Base-by-base conservation (phyloP, 1,140 invertebrate genomes). In the Semibalanus balanoides region DNA sequence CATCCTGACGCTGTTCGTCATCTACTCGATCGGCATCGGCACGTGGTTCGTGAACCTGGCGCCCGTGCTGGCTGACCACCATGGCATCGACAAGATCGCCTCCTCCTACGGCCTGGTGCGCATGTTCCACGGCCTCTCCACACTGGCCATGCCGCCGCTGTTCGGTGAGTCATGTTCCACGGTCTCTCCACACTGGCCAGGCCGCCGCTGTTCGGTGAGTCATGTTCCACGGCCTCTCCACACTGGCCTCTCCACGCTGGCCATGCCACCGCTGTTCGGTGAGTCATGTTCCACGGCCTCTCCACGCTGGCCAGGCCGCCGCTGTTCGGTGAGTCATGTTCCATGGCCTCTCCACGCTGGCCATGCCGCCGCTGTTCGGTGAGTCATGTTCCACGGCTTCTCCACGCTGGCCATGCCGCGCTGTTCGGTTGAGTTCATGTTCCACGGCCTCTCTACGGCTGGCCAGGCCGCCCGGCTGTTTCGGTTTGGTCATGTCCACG, bases 1-100 rank as follows among this genome's bases (percentile, higher is more conserved):
- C 0, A 82, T 91, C 17, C 88, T 88, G 31, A 83, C 85, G 76
- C 85, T 84, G 7, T 82, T 88, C 77, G 88, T 88, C 30, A 86
- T 88, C 73, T 91, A 90, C 79, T 90, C 90, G 0, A 80, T 91
- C 0, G 90, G 89, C 78, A 85, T 91, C 43, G 90, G 90, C 9
- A 89, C 89, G 80, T 92, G 90, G 90, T 91, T 91, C 81, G 86
- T 91, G 5, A 81, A 91, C 43, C 89, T 91, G 77, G 90, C 90
- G 0, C 89, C 91, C 28, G 83, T 92, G 30, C 84, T 92, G 30
- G 89, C 90, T 0, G 89, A 91, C 81, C 86, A 91, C 29, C 90
- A 90, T 79, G 90, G 90, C 7, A 89, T 87, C 0, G 89, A 90
- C 51, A 86, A 88, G 74, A 90, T 92, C 77, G 90, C 89, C 69